Conservation (phyloP, 1,140 invertebrate species). For the Laupala kohalensis region DNA sequence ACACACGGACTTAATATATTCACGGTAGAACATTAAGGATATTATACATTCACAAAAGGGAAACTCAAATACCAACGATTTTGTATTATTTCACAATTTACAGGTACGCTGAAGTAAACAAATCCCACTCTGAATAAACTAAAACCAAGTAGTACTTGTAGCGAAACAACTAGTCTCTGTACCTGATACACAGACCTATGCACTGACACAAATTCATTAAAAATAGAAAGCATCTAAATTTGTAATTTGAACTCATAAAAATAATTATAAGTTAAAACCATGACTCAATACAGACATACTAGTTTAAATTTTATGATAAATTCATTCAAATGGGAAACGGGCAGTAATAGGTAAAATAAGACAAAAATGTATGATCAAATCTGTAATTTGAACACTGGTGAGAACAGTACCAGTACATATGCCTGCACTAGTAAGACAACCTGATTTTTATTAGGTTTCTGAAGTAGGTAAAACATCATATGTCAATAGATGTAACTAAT, state of each 20-base stretch:
- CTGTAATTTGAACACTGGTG: background rate
- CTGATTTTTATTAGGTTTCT: conserved; percentile 4
- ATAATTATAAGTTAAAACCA: background rate
- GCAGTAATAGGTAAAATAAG: background rate
- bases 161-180: background rate
- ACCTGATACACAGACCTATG: background rate
- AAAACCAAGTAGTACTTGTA: background rate
- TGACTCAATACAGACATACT: background rate
- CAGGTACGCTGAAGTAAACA: background rate
- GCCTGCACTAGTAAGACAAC: background rate
- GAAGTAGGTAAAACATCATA: conserved; percentile 6
- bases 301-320: background rate
- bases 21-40: background rate
- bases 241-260: background rate
- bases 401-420: background rate
- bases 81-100: too few species aligned
- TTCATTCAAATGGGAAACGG: background rate
- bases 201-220: too few species aligned
- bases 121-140: background rate
- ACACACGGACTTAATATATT: background rate
- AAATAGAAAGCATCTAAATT: too few species aligned
- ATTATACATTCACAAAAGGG: too few species aligned
- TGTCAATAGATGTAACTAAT: background rate
- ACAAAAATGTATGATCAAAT: background rate
- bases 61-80: too few species aligned